These are phyloP conservation scores for Lasioglossum villosulum DNA, from an alignment of 2,888 invertebrate species.

Conservation along the genomic window DNA sequence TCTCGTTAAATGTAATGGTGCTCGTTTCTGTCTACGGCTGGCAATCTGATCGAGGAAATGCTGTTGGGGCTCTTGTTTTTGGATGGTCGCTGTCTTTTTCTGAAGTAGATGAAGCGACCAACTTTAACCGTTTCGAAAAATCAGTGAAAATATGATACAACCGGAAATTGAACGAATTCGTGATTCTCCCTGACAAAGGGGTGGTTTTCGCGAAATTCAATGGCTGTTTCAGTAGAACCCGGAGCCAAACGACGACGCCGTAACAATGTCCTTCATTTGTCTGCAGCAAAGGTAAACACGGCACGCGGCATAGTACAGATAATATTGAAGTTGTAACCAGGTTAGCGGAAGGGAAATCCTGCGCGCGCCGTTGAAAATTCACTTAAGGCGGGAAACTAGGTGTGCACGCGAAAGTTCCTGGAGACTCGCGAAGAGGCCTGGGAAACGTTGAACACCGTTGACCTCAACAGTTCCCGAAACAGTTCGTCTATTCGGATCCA, in stretches of 20 bases:
- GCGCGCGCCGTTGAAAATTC: slow-evolving; percentile 54
- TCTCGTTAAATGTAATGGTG: slow-evolving; percentile 65
- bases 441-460: slow-evolving; percentile 61
- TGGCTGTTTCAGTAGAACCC: neutral
- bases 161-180: no score
- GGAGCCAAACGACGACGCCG: neutral
- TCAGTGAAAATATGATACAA: neutral
- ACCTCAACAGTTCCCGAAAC: slow-evolving; percentile 59
- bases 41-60: slow-evolving; percentile 65
- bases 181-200: neutral
- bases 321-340: slow-evolving; percentile 41
- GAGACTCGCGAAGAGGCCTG: slow-evolving; percentile 40
- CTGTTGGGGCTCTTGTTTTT: slow-evolving; percentile 37
- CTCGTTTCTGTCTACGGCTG: slow-evolving; percentile 57
- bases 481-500: slow-evolving; percentile 3
- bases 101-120: slow-evolving; percentile 39
- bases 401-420: slow-evolving; percentile 50
- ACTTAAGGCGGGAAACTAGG: slow-evolving; percentile 63
- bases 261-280: neutral
- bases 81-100: slow-evolving; percentile 43
- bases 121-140: neutral
- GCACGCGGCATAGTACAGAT: slow-evolving; percentile 18
- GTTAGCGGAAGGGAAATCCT: slow-evolving; percentile 36
- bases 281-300: slow-evolving; percentile 6
- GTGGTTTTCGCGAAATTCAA: neutral